phyloP scores from a whole-genome alignment of 2,888 invertebrate genomes.

The Nymphalis urticae region DNA sequence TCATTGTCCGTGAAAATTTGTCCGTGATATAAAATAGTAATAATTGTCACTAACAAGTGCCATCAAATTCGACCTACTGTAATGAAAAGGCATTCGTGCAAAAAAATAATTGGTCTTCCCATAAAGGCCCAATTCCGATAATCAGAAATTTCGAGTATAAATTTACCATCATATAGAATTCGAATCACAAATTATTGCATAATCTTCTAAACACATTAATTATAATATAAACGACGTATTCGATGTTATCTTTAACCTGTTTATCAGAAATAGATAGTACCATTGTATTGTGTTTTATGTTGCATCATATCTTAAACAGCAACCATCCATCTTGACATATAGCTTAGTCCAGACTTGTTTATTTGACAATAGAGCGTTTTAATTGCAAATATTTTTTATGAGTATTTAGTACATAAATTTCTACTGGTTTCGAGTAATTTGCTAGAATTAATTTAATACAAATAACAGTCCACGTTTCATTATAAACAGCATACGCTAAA shows the following conservation, averaged over 20 bases:
- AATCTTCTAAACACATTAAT: too few relatives aligned
- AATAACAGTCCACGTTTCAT: constrained; percentile 31
- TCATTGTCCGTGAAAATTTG: neutral
- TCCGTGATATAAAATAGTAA: constrained; percentile 45
- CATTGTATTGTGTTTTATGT: too few relatives aligned
- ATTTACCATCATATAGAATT: constrained; percentile 30
- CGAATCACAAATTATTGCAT: neutral
- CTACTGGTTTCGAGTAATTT: constrained; percentile 18
- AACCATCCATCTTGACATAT: too few relatives aligned
- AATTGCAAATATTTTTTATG: constrained; percentile 15
- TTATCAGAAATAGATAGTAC: too few relatives aligned
- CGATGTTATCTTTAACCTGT: too few relatives aligned
- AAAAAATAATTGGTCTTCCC: constrained; percentile 74
- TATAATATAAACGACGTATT: too few relatives aligned
- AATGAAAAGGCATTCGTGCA: constrained; percentile 67
- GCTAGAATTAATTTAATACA: constrained; percentile 29
- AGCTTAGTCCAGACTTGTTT: too few relatives aligned
- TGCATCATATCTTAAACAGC: too few relatives aligned
- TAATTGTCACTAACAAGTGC: constrained; percentile 59
- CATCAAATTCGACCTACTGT: constrained; percentile 63
- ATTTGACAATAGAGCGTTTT: neutral
- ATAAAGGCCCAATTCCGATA: constrained; percentile 64
- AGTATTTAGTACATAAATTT: constrained; percentile 6
- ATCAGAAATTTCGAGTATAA: constrained; percentile 48
- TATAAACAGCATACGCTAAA: constrained; percentile 30